Base-by-base conservation (phyloP, 1,140 invertebrate genomes). In the Drosophila repleta region DNA sequence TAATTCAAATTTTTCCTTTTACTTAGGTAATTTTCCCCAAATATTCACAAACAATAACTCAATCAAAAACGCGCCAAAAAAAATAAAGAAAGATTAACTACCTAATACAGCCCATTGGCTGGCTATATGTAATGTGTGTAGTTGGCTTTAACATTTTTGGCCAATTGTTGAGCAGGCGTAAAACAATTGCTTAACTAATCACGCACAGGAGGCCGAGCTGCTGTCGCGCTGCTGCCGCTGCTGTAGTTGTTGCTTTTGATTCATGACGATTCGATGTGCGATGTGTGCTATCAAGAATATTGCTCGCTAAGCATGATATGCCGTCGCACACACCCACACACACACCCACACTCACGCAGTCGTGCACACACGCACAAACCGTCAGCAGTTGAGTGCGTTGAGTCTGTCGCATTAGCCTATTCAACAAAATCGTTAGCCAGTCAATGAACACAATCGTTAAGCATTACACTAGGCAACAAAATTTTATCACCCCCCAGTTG, bases 381-480 rank as follows among this genome's bases (percentile, higher is more conserved):
- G 52, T 68, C 45, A 51, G 17, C 35, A 35, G 37, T 32, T 35
- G 26, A 55, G 76, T 56, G 6, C 32, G 11, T 11, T 35, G 32
- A 11, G 51, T 49, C 65, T 45, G 53, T 48, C 57, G 78, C 53
- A 84, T 84, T 77, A 74, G 76, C 81, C 81, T 80, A 84, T 77
- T 85, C 81, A 85, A 84, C 81, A 80, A 77, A 85, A 85, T 80
- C 81, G 76, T 77, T 74, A 66, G 73, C 63, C 63, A 85, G 77
- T 84, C 81, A 77, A 80, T 81, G 81, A 84, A 84, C 82, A 85
- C 81, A 87, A 76, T 74, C 81, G 82, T 81, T 80, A 71, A 53
- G 74, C 81, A 84, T 74, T 80, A 74, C 77, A 85, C 74, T 77
- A 71, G 82, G 77, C 81, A 77, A 84, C 81, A 84, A 84, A 85